These are phyloP conservation scores for Alligator mississippiensis DNA, from an alignment of 2,113 vertebrate genomes.

Conservation along the genomic window DNA sequence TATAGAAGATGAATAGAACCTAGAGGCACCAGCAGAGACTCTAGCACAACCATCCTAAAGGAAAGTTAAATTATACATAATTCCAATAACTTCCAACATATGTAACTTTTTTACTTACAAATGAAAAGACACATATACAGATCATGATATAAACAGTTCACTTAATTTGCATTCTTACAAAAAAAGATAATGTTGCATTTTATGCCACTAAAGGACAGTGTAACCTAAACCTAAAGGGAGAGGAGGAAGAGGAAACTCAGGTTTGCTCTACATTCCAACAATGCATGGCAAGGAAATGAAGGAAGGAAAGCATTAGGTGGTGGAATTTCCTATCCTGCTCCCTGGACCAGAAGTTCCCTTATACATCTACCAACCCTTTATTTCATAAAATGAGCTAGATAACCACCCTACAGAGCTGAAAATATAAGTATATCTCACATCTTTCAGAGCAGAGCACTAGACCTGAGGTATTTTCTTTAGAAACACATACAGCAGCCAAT, in stretches of 20 bases:
- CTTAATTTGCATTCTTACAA: not conserved
- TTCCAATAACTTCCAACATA: not conserved
- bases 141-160: not conserved
- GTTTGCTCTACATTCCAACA: not conserved
- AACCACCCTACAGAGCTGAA: not conserved
- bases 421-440: rapidly evolving
- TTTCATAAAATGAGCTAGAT: not conserved
- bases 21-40: too few species aligned
- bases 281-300: rapidly evolving
- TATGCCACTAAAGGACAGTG: not conserved
- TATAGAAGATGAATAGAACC: rapidly evolving
- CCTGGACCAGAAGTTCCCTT: not conserved
- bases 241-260: not conserved
- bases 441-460: not conserved
- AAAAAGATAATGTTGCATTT: not conserved
- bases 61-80: too few species aligned
- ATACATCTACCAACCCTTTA: not conserved
- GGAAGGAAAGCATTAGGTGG: not conserved
- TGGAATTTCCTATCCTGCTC: not conserved
- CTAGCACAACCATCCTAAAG: not conserved
- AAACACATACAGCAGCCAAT: not conserved
- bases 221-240: not conserved
- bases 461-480: not conserved
- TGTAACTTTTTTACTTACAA: not conserved
- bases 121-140: not conserved